Base-by-base conservation (phyloP, 2,113 vertebrate species). In the Camelus bactrianus region DNA sequence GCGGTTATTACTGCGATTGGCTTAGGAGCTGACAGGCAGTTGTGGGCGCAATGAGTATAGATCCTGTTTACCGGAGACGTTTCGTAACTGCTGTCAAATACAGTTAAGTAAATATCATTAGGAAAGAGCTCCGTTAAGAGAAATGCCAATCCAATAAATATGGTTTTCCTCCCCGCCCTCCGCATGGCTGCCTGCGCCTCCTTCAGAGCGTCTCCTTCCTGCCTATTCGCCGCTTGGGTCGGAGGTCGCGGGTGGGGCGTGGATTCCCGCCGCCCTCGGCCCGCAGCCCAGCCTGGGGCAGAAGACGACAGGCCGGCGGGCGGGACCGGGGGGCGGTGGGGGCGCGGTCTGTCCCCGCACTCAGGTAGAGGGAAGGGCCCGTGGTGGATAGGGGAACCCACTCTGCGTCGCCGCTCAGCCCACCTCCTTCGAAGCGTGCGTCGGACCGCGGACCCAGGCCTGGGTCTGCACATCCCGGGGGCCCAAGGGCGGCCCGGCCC, bases 1-100 rank as follows among this genome's bases (percentile, higher is more conserved):
- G 97, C 98, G 98, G 99, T 99, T 99, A 99, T 99, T 99, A 99
- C 98, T 97, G 98, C 98, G 99, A 99, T 99, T 99, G 99, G 99
- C 98, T 98, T 99, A 98, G 98, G 98, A 98, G 97, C 98, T 99
- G 99, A 99, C 99, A 99, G 99, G 98, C 99, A 98, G 99, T 99
- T 98, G 98, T 98, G 98, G 98, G 98, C 98, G 98, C 99, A 98
- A 98, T 98, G 97, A 99, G 98, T 97, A 98, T 96, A 98, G 97
- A 98, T 98, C 98, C 99, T 99, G 98, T 99, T 99, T 99, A 99
- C 98, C 97, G 94, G 98, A 99, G 99, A 99, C 93, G 96, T 98
- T 98, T 98, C 98, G 98, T 99, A 99, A 98, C 99, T 98, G 99
- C 99, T 98, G 98, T 99, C 99, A 99, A 98, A 98, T 98, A 98